Evolutionary conservation across 2,888 invertebrate species (phyloP).

Genomic region (Lottia scabra): DNA sequence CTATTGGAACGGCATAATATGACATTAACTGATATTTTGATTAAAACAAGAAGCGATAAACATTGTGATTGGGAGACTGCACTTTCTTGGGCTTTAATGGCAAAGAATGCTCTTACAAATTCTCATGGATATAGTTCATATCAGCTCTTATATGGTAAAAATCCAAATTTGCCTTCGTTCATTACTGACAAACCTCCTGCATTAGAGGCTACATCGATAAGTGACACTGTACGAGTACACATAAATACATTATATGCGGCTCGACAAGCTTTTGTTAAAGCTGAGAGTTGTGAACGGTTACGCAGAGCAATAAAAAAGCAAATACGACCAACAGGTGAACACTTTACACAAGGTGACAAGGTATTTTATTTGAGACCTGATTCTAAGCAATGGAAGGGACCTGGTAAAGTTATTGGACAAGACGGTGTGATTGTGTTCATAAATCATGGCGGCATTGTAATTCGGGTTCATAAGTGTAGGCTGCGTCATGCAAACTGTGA

Average conservation of each 20-base stretch:
- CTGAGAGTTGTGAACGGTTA: constrained; percentile 31
- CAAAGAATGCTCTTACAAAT: constrained; percentile 24
- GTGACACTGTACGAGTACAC: neutral
- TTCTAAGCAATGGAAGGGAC: constrained; percentile 33
- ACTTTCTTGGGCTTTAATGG: constrained; percentile 17
- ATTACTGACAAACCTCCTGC: constrained; percentile 16
- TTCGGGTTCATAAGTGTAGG: constrained; percentile 31
- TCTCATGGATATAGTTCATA: constrained; percentile 29
- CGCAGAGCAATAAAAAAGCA: constrained; percentile 26
- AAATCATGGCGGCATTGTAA: constrained; percentile 31
- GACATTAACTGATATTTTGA: constrained; percentile 16
- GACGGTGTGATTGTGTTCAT: constrained; percentile 38
- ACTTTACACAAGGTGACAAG: constrained; percentile 18
- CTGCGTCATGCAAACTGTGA: constrained; percentile 5
- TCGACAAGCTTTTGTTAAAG: constrained; percentile 22
- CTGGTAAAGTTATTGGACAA: constrained; percentile 34
- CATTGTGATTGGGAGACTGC: constrained; percentile 18
- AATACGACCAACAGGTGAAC: constrained; percentile 15
- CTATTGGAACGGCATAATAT: constrained; percentile 18
- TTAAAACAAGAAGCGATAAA: constrained; percentile 15
- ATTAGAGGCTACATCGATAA: constrained; percentile 21
- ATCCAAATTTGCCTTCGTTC: constrained; percentile 28
- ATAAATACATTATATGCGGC: constrained; percentile 12
- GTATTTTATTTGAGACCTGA: constrained; percentile 35
- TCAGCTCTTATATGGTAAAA: constrained; percentile 28